Conservation (phyloP, 2,797 vertebrate genomes). For the Diceros bicornis region DNA sequence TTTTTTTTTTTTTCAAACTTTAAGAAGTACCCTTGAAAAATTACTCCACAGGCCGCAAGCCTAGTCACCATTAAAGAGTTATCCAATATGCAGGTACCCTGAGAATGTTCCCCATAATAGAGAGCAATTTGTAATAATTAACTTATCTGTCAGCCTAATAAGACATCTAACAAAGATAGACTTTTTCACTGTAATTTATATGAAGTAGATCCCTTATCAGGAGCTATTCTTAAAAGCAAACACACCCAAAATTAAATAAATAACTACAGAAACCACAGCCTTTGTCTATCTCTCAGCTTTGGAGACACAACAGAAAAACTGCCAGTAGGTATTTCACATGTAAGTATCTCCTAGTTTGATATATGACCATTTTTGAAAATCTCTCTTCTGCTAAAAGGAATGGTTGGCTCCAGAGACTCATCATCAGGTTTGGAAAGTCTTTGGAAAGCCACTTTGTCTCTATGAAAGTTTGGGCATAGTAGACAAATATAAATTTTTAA, state of each 20-base stretch:
- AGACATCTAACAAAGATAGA: neutral
- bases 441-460: slow-evolving; percentile 39
- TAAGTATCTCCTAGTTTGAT: neutral
- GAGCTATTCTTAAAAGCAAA: neutral
- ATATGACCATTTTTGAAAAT: neutral
- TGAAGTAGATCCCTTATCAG: neutral
- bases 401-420: slow-evolving; percentile 32
- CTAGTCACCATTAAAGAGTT: neutral
- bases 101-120: neutral
- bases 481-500: slow-evolving; percentile 69
- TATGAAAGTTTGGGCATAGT: slow-evolving; percentile 22
- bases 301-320: neutral
- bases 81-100: neutral
- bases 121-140: neutral
- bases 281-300: neutral
- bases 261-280: neutral
- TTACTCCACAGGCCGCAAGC: neutral
- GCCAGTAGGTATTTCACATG: neutral
- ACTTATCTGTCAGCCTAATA: neutral
- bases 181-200: neutral
- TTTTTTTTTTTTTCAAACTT: neutral
- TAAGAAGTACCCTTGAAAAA: neutral
- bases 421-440: neutral
- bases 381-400: slow-evolving; percentile 19
- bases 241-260: neutral